Base-by-base conservation (phyloP, 2,113 vertebrate species). In the Oceanites oceanicus region DNA sequence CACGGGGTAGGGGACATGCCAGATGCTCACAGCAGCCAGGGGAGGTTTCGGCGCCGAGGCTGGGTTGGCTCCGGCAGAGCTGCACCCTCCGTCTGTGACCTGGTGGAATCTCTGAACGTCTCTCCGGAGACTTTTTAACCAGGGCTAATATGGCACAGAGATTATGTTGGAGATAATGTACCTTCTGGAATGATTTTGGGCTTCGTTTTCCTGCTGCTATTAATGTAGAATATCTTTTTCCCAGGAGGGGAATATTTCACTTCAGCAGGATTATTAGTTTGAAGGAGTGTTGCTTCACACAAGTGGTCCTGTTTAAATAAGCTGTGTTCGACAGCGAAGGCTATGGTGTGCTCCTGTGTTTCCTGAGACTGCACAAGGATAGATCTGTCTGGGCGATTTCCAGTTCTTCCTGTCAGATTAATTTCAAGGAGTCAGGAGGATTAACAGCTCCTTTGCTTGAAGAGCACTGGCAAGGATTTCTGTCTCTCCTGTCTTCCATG, bases 381-480 rank as follows among this genome's bases (percentile, higher is more conserved):
- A 58, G 68, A 44, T 59, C 52, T 71, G 63, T 66, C 81, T 67
- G 78, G 63, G 58, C 50, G 83, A n/a, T 90, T 88, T 94, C 45
- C 79, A 80, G n/a, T 74, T 88, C 82, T 53, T 79, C 70, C 55
- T 76, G 67, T 83, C 90, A 90, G 90, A 70, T 86, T 95, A 95
- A 86, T 90, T 90, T 90, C 78, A 83, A 93, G 88, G 75, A 95
- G 66, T 50, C 11, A 4, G 36, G 63, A 86, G 45, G 58, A 90
- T 90, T 92, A 88, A 65, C 38, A 73, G 23, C 40, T 50, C 66
- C 56, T 88, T 88, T 1, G 2, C 22, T 80, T 93, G 56, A 76
- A 92, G 55, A 92, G 15, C 20, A 7, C 26, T 90, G 71, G 67
- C 77, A 90, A 73, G 32, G 78, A 66, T 90, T 86, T 66, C 20